Evolutionary conservation across 2,113 vertebrate species (phyloP).

Genomic region (Leuciscus idus): DNA sequence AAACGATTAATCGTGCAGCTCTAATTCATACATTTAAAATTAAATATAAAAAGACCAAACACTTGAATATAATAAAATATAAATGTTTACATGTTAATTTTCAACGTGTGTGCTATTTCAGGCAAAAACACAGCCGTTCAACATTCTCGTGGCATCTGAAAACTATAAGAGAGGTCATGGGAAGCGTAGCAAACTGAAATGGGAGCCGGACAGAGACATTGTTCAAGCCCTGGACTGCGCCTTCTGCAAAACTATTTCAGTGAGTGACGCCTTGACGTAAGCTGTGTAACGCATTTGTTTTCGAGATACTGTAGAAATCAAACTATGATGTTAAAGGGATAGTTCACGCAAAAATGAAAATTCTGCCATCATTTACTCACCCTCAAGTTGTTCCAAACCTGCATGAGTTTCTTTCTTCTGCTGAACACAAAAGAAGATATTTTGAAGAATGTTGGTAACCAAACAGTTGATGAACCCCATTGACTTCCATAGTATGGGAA

Average conservation of each 20-base stretch:
- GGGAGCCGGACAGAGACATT: constrained; percentile 84
- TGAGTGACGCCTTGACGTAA: constrained; percentile 59
- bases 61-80: not conserved
- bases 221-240: constrained; percentile 86
- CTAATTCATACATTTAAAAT: too few species aligned
- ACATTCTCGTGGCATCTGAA: constrained; percentile 84
- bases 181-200: constrained; percentile 86
- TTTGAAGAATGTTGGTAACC: too few species aligned
- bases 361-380: too few species aligned
- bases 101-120: constrained; percentile 52
- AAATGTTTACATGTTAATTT: not conserved
- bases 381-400: too few species aligned
- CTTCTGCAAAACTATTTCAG: constrained; percentile 88
- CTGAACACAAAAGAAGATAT: too few species aligned
- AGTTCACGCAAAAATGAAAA: too few species aligned
- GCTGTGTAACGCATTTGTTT: not conserved
- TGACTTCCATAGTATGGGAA: too few species aligned
- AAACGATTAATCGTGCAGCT: too few species aligned
- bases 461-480: too few species aligned
- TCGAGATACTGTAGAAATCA: not conserved
- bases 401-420: too few species aligned
- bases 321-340: not conserved
- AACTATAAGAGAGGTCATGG: constrained; percentile 88
- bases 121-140: constrained; percentile 89
- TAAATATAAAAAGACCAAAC: not conserved